Evolutionary conservation across 2,113 vertebrate species (phyloP), one percentile per base, ranked within the genome.

Genomic region (Zingel zingel): DNA sequence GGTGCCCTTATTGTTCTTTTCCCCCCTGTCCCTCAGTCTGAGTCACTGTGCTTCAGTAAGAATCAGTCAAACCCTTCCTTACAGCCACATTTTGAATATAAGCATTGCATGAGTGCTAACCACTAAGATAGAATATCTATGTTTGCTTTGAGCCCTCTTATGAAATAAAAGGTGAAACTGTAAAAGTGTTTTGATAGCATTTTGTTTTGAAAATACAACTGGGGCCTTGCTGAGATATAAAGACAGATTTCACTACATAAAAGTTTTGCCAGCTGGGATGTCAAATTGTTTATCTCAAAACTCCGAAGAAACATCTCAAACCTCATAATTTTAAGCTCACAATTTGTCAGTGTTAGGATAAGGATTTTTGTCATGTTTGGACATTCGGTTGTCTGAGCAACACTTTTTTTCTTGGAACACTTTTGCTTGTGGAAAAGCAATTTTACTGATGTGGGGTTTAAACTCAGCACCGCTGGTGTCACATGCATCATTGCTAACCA

Each of bases 401-500:
- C 84, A 84, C 10, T 73, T 74, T 83, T 83, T 67, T 78, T 84
- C 68, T 70, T 27, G 10, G 76, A 76, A 76, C 21, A 21, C 67
- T 74, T 81, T 63, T 70, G 65, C 53, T 76, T 79, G 84, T 83
- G 76, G 82, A 85, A 87, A 91, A 90, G 81, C 85, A 74, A 78
- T 89, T 89, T 87, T 82, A 79, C 74, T 75, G 86, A 87, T 87
- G 83, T 82, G 86, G 81, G 63, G 81, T 83, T 88, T 84, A 62
- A 83, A 83, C 64, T 87, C 65, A 5, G 77, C 74, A 85, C 75
- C 58, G 30, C 74, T 75, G 79, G 84, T 91, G 92, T 91, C 90
- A 85, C 87, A 91, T 88, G 90, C 87, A 89, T 90, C 87, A 86
- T 88, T 88, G 87, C 92, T 84, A 86, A 85, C 90, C 81, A 84